Percentiles rank a stretch among this genome's conserved stretches.
These are phyloP conservation scores for human DNA, from an alignment of 2,113 vertebrate species.

Conservation along the genomic window DNA sequence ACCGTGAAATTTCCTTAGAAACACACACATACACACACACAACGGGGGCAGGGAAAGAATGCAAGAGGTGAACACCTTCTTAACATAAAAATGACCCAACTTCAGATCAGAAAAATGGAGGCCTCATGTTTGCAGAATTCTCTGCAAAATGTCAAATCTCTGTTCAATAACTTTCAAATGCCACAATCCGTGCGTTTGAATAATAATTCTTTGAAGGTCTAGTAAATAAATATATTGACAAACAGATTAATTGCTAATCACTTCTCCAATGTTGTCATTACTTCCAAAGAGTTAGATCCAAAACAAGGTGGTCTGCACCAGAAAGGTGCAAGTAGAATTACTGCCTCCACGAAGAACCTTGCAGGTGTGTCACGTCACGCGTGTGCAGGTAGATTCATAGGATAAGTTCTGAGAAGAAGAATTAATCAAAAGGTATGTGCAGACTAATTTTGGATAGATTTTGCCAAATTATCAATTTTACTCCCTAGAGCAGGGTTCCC, in stretches of 20 bases:
- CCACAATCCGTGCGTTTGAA: neutral
- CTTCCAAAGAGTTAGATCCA: too few species aligned
- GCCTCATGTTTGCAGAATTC: neutral
- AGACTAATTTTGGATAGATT: neutral
- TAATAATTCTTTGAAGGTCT: neutral
- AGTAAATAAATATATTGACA: neutral
- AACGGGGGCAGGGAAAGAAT: too few species aligned
- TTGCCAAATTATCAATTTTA: neutral
- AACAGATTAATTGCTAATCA: neutral
- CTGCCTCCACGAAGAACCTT: rapidly evolving
- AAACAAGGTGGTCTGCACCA: too few species aligned
- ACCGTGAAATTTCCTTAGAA: neutral
- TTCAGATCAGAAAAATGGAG: rapidly evolving
- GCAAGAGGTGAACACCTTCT: rapidly evolving
- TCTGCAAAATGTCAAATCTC: neutral
- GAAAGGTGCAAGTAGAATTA: rapidly evolving
- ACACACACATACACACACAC: too few species aligned
- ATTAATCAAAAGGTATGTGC: neutral
- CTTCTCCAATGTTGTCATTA: too few species aligned
- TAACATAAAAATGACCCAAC: neutral
- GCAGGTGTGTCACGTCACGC: rapidly evolving
- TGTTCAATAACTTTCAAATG: neutral
- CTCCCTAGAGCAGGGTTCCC: too few species aligned
- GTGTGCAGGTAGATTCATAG: rapidly evolving
- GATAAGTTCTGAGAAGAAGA: neutral